Evolutionary conservation across 2,888 invertebrate species (phyloP), one percentile per base, ranked within the genome.

Genomic region (Byasa hedistus): DNA sequence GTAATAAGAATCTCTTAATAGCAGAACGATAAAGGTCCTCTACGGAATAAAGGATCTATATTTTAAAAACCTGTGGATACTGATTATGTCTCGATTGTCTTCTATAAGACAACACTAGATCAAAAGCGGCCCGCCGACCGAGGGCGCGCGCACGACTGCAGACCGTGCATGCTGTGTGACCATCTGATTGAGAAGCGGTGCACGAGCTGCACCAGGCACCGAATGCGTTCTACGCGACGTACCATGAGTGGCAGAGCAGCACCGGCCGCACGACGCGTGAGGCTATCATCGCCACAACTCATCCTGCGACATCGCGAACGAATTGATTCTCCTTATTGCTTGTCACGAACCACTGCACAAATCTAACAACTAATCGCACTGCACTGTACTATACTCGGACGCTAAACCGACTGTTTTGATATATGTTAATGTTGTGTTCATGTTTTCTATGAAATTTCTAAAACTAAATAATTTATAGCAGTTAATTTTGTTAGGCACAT

Each of bases 201-300:
- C n/a, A n/a, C n/a, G n/a, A n/a, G n/a, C n/a, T n/a, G n/a, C n/a
- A n/a, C n/a, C n/a, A n/a, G n/a, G n/a, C n/a, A n/a, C n/a, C n/a
- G n/a, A n/a, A n/a, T n/a, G n/a, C n/a, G n/a, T n/a, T n/a, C n/a
- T n/a, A n/a, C n/a, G 65, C 77, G 64, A 73, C 80, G 77, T 79
- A 87, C 91, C 87, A 87, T 91, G 85, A 86, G 87, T 86, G 86
- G 87, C 80, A 86, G 84, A 80, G 88, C 84, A 81, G 82, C 74
- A 70, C 75, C 72, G 72, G 77, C 72, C 74, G 75, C 77, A 72
- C 78, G 76, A 73, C 78, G 77, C 71, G 83, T 79, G 75, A 80
- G 78, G 75, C 78, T 70, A 79, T 90, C 89, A 90, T 90, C 86
- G 81, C 81, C 84, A 75, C 77, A 83, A 83, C 81, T 88, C 90